phyloP scores from a whole-genome alignment of 2,797 vertebrate species.

The Pangasius larnaudii region DNA sequence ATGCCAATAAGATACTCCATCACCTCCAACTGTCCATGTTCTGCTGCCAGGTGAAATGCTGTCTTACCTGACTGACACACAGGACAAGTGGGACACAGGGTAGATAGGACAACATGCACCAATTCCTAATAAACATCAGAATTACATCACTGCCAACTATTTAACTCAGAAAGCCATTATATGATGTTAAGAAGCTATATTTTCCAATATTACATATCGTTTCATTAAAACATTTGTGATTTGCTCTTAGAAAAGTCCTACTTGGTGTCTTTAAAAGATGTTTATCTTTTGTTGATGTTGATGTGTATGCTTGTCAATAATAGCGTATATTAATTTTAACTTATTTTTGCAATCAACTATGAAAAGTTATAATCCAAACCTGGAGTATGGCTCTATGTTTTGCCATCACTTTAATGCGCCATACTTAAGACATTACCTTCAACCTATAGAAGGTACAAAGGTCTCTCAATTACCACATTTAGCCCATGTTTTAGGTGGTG shows the following conservation, averaged over 20 bases:
- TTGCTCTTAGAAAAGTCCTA: neutral
- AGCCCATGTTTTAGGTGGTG: neutral
- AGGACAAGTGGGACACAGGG: slow-evolving; percentile 37
- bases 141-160: neutral
- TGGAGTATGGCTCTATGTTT: neutral
- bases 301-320: neutral
- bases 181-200: neutral
- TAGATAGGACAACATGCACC: slow-evolving; percentile 5
- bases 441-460: neutral
- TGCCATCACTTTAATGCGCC: neutral
- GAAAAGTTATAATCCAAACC: neutral
- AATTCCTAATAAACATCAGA: neutral
- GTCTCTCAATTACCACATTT: neutral
- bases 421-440: neutral
- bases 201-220: neutral
- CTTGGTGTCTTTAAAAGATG: neutral
- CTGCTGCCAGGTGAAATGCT: slow-evolving; percentile 84
- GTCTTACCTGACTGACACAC: slow-evolving; percentile 79
- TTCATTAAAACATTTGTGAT: neutral
- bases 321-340: neutral
- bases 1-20: slow-evolving; percentile 84
- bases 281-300: neutral
- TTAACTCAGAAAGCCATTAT: neutral
- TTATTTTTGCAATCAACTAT: neutral
- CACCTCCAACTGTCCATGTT: slow-evolving; percentile 79